Percentiles rank a stretch among this genome's conserved stretches.
phyloP scores from a whole-genome alignment of 2,888 invertebrate genomes.

The Spodoptera picta region DNA sequence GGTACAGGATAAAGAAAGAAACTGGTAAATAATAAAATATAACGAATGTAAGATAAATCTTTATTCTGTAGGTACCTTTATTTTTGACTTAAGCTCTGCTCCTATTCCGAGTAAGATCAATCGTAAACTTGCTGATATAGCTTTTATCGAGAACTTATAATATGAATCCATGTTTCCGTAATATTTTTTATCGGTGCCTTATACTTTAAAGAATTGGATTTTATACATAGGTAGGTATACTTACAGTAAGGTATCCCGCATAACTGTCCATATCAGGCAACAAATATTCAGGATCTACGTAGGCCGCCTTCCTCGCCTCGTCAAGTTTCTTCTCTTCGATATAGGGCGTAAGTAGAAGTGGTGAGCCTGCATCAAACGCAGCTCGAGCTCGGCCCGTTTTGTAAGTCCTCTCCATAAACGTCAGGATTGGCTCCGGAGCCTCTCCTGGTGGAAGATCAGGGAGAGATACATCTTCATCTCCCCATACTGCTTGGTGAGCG shows the following conservation, averaged over 20 bases:
- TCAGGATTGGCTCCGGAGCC: slow-evolving; percentile 81
- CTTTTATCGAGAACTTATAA: too few relatives aligned
- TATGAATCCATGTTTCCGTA: too few relatives aligned
- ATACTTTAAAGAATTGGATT: too few relatives aligned
- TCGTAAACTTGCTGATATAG: too few relatives aligned
- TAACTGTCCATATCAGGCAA: slow-evolving; percentile 85
- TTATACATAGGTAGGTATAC: slow-evolving; percentile 23
- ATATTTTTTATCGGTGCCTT: too few relatives aligned
- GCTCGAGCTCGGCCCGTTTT: slow-evolving; percentile 66
- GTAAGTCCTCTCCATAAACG: slow-evolving; percentile 82
- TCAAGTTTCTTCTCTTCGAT: slow-evolving; percentile 86
- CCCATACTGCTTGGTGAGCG: slow-evolving; percentile 57
- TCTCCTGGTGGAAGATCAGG: slow-evolving; percentile 82
- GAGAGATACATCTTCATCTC: slow-evolving; percentile 65
- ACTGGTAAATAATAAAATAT: too few relatives aligned
- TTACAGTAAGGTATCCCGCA: slow-evolving; percentile 83
- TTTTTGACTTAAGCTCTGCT: too few relatives aligned
- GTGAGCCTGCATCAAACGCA: slow-evolving; percentile 80
- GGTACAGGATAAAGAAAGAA: too few relatives aligned
- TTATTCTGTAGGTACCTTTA: too few relatives aligned
- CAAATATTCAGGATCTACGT: slow-evolving; percentile 76
- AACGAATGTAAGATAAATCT: too few relatives aligned
- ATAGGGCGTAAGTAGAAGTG: slow-evolving; percentile 87
- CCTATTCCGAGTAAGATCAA: too few relatives aligned
- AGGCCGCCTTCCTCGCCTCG: slow-evolving; percentile 83